Conservation (phyloP, 2,797 vertebrate species). For the Vultur gryphus region DNA sequence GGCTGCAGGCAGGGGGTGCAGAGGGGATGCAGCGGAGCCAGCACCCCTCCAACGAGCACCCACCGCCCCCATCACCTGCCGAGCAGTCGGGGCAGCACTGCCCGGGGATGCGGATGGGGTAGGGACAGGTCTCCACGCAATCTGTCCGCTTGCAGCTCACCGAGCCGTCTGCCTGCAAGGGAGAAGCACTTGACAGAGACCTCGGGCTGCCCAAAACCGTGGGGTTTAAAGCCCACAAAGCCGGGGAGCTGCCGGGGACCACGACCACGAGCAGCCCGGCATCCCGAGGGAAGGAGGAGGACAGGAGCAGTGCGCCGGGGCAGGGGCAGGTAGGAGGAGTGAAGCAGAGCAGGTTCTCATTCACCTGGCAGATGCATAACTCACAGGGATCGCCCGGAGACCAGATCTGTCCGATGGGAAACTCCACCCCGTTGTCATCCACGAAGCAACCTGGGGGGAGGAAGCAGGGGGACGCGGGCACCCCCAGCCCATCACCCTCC, state of each 20-base stretch:
- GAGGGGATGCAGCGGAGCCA: too few species aligned
- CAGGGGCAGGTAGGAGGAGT: background rate
- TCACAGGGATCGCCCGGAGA: conserved; percentile 84
- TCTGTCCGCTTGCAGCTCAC: conserved; percentile 78
- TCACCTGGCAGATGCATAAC: conserved; percentile 85
- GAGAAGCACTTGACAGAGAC: conserved; percentile 57
- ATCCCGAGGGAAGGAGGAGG: background rate
- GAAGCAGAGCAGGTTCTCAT: conserved; percentile 75
- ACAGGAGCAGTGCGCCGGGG: background rate
- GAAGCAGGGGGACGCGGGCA: background rate
- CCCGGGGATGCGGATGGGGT: conserved; percentile 78
- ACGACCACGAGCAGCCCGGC: background rate
- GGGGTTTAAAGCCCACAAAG: background rate
- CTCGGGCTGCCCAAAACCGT: background rate
- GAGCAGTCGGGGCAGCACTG: conserved; percentile 83
- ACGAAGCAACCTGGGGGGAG: conserved; percentile 75
- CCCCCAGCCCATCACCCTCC: background rate
- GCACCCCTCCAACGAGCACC: background rate
- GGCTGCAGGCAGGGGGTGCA: too few species aligned
- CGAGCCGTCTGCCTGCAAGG: conserved; percentile 73
- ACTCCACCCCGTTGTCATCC: conserved; percentile 79
- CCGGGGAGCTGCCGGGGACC: background rate
- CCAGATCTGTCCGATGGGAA: conserved; percentile 83
- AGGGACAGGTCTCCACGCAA: conserved; percentile 77
- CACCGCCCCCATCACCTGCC: conserved; percentile 56